A percentile compares a stretch with the other conserved stretches of the same genome.
Evolutionary conservation across 2,113 vertebrate genomes (phyloP).

Genomic region (Sprattus sprattus): DNA sequence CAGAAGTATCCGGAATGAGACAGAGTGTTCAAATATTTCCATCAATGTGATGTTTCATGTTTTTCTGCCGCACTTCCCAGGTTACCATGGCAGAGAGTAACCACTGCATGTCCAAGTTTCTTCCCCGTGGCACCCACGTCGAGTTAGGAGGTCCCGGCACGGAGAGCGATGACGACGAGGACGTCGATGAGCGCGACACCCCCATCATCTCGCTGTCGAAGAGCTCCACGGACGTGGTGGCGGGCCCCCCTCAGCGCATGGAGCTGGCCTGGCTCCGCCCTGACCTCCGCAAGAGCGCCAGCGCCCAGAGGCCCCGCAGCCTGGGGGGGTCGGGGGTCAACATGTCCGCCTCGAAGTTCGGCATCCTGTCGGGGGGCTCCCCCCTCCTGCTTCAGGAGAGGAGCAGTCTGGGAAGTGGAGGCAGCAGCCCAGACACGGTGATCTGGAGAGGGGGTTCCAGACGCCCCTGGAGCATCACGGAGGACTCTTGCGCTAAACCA

Average conservation of each 20-base stretch:
- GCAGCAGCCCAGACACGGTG: constrained; percentile 63
- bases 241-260: constrained; percentile 42
- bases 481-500: constrained; percentile 32
- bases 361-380: background rate
- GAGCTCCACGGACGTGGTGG: constrained; percentile 73
- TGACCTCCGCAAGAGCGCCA: constrained; percentile 72
- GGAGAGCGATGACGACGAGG: background rate
- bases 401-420: constrained; percentile 50
- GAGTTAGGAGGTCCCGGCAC: constrained; percentile 22
- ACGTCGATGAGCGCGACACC: constrained; percentile 29
- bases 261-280: constrained; percentile 54
- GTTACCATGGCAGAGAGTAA: constrained; percentile 26
- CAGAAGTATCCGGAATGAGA: too few species aligned
- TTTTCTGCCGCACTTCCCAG: background rate
- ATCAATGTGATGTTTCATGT: background rate
- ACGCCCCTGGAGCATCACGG: constrained; percentile 49
- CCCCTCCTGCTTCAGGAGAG: constrained; percentile 33
- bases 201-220: constrained; percentile 68
- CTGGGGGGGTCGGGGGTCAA: constrained; percentile 27
- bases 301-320: constrained; percentile 34
- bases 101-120: constrained; percentile 39
- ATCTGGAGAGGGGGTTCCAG: constrained; percentile 51
- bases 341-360: background rate
- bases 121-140: constrained; percentile 21
- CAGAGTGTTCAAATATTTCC: background rate